These are phyloP conservation scores for Dreissena rostriformis DNA, from an alignment of 1,140 invertebrate genomes.

Conservation along the genomic window DNA sequence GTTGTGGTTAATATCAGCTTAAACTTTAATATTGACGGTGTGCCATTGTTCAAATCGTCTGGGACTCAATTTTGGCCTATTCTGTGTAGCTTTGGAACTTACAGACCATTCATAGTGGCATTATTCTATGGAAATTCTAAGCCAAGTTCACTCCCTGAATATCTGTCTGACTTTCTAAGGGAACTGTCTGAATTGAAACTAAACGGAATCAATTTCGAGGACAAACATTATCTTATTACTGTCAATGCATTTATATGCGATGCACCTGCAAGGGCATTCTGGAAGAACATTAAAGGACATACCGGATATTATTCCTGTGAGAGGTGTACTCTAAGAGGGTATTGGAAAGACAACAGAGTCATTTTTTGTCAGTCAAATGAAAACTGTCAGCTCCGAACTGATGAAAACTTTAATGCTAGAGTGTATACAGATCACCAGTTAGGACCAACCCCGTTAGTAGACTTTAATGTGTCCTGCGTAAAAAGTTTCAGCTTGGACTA, in stretches of 20 bases:
- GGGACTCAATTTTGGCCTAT: slow-evolving; percentile 69
- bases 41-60: slow-evolving; percentile 60
- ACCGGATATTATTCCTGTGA: slow-evolving; percentile 64
- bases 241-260: slow-evolving; percentile 74
- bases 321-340: slow-evolving; percentile 59
- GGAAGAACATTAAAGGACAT: slow-evolving; percentile 75
- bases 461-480: slow-evolving; percentile 72
- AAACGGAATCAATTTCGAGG: slow-evolving; percentile 63
- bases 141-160: slow-evolving; percentile 66
- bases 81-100: slow-evolving; percentile 59
- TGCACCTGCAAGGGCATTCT: slow-evolving; percentile 78
- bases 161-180: slow-evolving; percentile 71
- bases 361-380: slow-evolving; percentile 30
- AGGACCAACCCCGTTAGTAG: slow-evolving; percentile 21
- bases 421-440: slow-evolving; percentile 21
- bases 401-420: slow-evolving; percentile 11
- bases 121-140: slow-evolving; percentile 73
- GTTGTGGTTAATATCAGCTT: neutral
- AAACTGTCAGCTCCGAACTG: no score
- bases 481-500: slow-evolving; percentile 77
- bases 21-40: slow-evolving; percentile 60
- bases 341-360: slow-evolving; percentile 55
- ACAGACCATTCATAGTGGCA: slow-evolving; percentile 64
- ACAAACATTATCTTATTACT: slow-evolving; percentile 56
- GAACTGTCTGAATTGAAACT: slow-evolving; percentile 60